phyloP scores from a whole-genome alignment of 2,113 vertebrate genomes.

The Halcyon malimbica region DNA sequence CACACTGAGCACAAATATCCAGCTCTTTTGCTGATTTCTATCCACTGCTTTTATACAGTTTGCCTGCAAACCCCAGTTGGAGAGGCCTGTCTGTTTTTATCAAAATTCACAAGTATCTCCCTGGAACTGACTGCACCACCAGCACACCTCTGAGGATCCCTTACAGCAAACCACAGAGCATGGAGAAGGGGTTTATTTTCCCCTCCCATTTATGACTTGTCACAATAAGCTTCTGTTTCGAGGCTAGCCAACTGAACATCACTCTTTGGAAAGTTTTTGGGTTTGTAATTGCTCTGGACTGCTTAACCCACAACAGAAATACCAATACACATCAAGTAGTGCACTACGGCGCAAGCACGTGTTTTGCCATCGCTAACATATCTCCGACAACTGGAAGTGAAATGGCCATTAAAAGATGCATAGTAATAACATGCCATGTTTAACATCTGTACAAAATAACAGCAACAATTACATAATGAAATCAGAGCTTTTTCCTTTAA shows the following conservation, averaged over 20 bases:
- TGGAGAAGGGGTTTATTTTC: neutral
- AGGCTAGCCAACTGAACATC: neutral
- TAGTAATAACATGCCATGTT: neutral
- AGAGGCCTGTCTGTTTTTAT: constrained; percentile 13
- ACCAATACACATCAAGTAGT: neutral
- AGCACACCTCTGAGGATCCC: neutral
- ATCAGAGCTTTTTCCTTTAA: neutral
- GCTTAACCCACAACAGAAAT: neutral
- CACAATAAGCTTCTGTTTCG: neutral
- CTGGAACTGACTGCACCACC: neutral
- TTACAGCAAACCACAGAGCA: neutral
- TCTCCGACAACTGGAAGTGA: neutral
- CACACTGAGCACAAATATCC: neutral
- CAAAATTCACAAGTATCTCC: constrained; percentile 34
- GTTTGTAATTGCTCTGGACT: neutral
- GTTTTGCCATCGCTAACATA: neutral
- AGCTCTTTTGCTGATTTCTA: neutral
- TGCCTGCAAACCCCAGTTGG: neutral
- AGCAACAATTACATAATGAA: neutral
- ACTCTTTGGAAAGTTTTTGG: neutral
- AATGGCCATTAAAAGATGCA: neutral
- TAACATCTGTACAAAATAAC: neutral
- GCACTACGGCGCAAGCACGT: neutral
- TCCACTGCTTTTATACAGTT: neutral
- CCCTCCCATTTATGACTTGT: neutral